Evolutionary conservation across 1,140 invertebrate genomes (phyloP), one percentile per base, ranked within the genome.

Genomic region (Lucilia sericata): DNA sequence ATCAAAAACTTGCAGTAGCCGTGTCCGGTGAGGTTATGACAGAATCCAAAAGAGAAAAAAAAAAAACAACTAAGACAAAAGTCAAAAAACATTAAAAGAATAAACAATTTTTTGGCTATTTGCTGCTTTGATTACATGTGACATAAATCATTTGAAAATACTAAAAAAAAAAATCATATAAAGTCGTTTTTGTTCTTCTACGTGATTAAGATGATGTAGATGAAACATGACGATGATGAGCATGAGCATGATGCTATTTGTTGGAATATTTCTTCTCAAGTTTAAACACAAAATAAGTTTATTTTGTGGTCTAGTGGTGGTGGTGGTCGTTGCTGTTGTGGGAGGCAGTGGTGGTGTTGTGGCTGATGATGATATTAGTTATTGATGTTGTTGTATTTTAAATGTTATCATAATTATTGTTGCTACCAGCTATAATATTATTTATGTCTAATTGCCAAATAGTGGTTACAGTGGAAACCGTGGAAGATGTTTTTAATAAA

Each of bases 341-440:
- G 55, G 55, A 60, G 55, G 14, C n/a, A 17, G 14, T 2, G 55
- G 55, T 60, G n/a, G 55, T 2, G 55, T 12, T 7, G 55, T 14
- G 0, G 55, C 2, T 60, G 55, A 17, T 60, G 55, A 17, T 60
- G 55, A 17, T 60, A 60, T n/a, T 9, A 60, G 13, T 17, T 60
- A 60, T 60, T 60, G 55, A 17, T 14, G n/a, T n/a, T n/a, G 55
- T 60, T 17, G 14, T 14, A 60, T 60, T n/a, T n/a, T n/a, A 60
- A 60, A n/a, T 60, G 14, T 60, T 60, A 60, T 60, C 55, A 60
- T 60, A 60, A 60, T 60, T 60, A 60, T 60, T 60, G 55, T 60
- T 60, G 55, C 55, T 60, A 60, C 55, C 17, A 60, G 55, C 55
- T 14, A 14, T 42, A 42, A 42, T 10, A 2, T 42, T 42, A 42